Conservation (phyloP, 2,888 invertebrate species). For the Noctua comes region DNA sequence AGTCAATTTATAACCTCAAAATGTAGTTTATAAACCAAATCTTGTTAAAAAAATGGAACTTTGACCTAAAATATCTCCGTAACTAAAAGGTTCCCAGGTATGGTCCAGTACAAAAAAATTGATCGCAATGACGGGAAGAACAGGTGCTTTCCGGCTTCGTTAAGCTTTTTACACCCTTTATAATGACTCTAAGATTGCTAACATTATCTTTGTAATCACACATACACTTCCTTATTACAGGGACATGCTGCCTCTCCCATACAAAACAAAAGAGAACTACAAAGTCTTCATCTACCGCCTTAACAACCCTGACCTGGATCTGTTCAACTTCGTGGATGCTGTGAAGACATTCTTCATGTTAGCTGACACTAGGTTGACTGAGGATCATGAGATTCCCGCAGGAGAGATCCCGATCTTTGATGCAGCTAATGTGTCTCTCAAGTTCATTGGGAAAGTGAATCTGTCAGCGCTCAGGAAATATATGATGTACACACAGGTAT, state of each 20-base stretch:
- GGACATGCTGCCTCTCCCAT: conserved; percentile 92
- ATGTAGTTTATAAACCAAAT: too few relatives aligned
- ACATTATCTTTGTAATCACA: neutral
- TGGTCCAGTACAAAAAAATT: too few relatives aligned
- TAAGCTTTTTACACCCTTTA: too few relatives aligned
- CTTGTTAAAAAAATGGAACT: too few relatives aligned
- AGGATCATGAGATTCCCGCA: conserved; percentile 90
- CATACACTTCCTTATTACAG: conserved; percentile 82
- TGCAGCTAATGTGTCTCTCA: conserved; percentile 91
- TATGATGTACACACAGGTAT: conserved; percentile 93
- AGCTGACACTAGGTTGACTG: conserved; percentile 92
- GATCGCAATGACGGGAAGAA: too few relatives aligned
- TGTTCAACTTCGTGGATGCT: conserved; percentile 92
- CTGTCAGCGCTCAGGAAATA: conserved; percentile 92
- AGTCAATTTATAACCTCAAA: too few relatives aligned
- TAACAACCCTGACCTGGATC: conserved; percentile 91
- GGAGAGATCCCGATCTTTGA: conserved; percentile 94
- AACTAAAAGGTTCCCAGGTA: too few relatives aligned
- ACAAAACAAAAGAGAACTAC: conserved; percentile 92
- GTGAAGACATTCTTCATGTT: conserved; percentile 94
- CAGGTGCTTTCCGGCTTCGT: too few relatives aligned
- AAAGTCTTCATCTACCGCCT: conserved; percentile 92
- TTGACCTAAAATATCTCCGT: too few relatives aligned
- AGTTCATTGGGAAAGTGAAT: conserved; percentile 92
- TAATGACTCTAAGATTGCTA: too few relatives aligned